Conservation (phyloP, 2,888 invertebrate genomes). For the Helleia helle region DNA sequence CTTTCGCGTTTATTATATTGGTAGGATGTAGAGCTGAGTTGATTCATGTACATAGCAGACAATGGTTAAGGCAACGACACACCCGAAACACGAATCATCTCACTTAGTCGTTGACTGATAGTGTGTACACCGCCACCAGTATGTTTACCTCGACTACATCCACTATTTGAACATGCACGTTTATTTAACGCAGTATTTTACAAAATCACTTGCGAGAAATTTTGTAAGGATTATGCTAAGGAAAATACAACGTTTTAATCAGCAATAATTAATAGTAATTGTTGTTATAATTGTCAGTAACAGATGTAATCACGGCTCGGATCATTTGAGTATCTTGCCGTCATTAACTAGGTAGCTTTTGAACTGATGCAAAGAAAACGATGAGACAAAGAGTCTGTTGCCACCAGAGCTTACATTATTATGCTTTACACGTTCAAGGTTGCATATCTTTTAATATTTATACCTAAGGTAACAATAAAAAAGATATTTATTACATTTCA, state of each 20-base stretch:
- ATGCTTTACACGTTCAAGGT: neutral
- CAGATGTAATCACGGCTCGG: too few species aligned
- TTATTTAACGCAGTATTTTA: too few species aligned
- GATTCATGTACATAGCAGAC: too few species aligned
- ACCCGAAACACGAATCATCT: neutral
- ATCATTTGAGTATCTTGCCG: too few species aligned
- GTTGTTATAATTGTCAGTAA: too few species aligned
- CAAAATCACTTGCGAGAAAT: too few species aligned
- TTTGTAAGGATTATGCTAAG: too few species aligned
- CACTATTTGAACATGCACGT: neutral
- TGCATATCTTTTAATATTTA: slow-evolving; percentile 2
- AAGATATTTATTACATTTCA: neutral
- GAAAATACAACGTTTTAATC: too few species aligned
- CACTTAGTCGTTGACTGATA: slow-evolving; percentile 5
- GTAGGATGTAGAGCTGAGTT: too few species aligned
- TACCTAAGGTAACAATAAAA: neutral
- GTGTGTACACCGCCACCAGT: neutral
- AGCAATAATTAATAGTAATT: too few species aligned
- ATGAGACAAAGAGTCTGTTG: neutral
- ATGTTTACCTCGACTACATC: neutral
- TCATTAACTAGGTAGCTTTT: too few species aligned
- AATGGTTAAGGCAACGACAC: neutral
- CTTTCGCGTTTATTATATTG: too few species aligned
- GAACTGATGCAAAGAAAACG: neutral
- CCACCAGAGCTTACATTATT: neutral